A percentile compares a stretch with the other conserved stretches of the same genome.
These are phyloP conservation scores for Volucella inanis DNA, from an alignment of 2,888 invertebrate genomes.

Conservation along the genomic window DNA sequence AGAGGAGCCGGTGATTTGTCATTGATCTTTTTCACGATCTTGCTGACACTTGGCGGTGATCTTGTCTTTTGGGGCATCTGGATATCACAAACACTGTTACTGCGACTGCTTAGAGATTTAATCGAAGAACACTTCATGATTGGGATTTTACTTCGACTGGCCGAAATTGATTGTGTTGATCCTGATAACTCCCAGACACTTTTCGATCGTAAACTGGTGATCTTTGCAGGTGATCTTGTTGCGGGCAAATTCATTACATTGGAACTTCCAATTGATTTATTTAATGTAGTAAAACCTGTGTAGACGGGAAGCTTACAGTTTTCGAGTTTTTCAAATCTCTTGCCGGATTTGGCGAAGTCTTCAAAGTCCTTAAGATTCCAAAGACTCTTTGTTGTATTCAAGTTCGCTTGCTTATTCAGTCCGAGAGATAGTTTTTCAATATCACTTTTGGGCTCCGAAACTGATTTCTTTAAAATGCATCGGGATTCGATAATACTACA, in stretches of 20 bases:
- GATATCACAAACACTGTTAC: constrained; percentile 79
- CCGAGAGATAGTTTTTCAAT: constrained; percentile 74
- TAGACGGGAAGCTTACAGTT: constrained; percentile 83
- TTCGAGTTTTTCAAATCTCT: constrained; percentile 79
- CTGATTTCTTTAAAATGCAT: constrained; percentile 86
- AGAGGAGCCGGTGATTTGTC: constrained; percentile 55
- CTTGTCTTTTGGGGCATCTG: constrained; percentile 34
- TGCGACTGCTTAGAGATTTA: constrained; percentile 77
- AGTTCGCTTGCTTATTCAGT: constrained; percentile 57
- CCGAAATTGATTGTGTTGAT: constrained; percentile 84
- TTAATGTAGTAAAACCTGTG: constrained; percentile 79
- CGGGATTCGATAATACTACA: constrained; percentile 88
- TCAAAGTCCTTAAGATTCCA: constrained; percentile 86
- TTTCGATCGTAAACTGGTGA: constrained; percentile 76
- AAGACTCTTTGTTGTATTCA: constrained; percentile 84
- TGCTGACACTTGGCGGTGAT: constrained; percentile 67
- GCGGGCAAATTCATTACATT: constrained; percentile 81
- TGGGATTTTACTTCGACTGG: constrained; percentile 86
- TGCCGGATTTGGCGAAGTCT: constrained; percentile 84
- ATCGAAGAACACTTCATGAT: constrained; percentile 81
- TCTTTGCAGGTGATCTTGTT: constrained; percentile 46
- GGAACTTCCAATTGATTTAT: constrained; percentile 75
- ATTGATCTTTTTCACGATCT: constrained; percentile 74
- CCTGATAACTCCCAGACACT: constrained; percentile 83
- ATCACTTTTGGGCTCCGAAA: constrained; percentile 81